A percentile compares a stretch with the other conserved stretches of the same genome.
Conservation (phyloP, 2,797 vertebrate genomes). For the Propithecus deckenii region DNA sequence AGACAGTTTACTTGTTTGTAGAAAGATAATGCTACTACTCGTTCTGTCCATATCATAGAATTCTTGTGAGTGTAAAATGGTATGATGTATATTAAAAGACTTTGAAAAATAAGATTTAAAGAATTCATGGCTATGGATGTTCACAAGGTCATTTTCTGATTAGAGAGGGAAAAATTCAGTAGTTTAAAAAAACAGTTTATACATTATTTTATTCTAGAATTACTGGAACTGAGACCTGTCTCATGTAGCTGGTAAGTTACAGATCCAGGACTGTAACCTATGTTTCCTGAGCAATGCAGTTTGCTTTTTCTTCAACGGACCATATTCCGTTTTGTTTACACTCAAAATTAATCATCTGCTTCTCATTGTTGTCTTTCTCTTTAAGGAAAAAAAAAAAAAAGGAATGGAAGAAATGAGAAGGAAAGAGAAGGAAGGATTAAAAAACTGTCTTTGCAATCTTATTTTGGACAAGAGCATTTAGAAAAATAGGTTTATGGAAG, state of each 20-base stretch:
- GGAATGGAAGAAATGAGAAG: not conserved
- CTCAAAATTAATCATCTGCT: not conserved
- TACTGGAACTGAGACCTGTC: not conserved
- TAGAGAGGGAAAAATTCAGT: not conserved
- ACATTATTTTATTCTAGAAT: not conserved
- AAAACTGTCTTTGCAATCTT: not conserved
- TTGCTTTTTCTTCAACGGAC: not conserved
- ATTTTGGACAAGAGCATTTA: not conserved
- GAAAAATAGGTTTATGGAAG: not conserved
- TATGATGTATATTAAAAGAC: not conserved
- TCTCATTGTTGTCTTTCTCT: not conserved
- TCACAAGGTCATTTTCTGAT: slow-evolving; percentile 1
- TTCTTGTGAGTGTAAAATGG: slow-evolving; percentile 35
- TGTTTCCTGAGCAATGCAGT: not conserved
- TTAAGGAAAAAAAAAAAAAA: not conserved
- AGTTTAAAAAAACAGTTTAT: not conserved
- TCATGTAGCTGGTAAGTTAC: not conserved
- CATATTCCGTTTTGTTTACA: not conserved
- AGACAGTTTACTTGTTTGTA: slow-evolving; percentile 18
- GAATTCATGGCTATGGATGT: not conserved
- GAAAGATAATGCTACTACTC: not conserved
- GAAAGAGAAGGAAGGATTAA: not conserved
- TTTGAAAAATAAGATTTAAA: slow-evolving; percentile 42
- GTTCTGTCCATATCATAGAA: not conserved
- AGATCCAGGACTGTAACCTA: not conserved